Conservation (phyloP, 2,888 invertebrate genomes). For the Drosophila mimica region DNA sequence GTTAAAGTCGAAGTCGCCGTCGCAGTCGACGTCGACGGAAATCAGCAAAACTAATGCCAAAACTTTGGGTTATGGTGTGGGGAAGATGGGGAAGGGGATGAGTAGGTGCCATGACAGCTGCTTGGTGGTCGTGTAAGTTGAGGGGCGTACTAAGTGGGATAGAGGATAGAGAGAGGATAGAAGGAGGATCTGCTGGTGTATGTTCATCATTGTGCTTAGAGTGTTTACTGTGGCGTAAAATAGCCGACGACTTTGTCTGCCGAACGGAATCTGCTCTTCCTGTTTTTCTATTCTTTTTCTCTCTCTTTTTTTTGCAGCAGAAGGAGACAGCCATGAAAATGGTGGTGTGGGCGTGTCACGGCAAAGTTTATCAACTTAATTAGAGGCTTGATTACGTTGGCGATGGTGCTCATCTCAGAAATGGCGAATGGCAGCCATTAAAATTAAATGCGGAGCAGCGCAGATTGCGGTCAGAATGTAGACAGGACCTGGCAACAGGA, state of each 20-base stretch:
- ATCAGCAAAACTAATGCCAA: constrained; percentile 73
- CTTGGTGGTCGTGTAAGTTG: constrained; percentile 60
- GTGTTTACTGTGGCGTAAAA: constrained; percentile 71
- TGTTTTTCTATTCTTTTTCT: neutral
- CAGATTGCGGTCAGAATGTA: constrained; percentile 35
- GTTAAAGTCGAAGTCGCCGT: constrained; percentile 46
- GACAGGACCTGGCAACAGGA: constrained; percentile 19
- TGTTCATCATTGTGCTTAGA: constrained; percentile 28
- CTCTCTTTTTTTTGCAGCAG: constrained; percentile 9
- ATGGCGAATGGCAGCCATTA: constrained; percentile 51
- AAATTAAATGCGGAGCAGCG: constrained; percentile 64
- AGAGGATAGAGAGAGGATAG: neutral
- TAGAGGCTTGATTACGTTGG: constrained; percentile 77
- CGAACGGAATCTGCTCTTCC: constrained; percentile 47
- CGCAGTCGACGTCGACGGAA: constrained; percentile 52
- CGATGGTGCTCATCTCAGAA: constrained; percentile 54
- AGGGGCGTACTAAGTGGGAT: constrained; percentile 28
- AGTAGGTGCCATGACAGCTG: constrained; percentile 47
- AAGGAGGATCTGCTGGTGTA: neutral
- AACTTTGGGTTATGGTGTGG: constrained; percentile 46
- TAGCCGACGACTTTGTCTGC: constrained; percentile 70
- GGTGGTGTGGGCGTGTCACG: constrained; percentile 44
- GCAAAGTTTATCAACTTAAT: constrained; percentile 78
- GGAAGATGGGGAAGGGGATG: neutral
- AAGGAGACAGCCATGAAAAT: neutral